Percentiles rank a stretch among this genome's conserved stretches.
phyloP scores from a whole-genome alignment of 2,113 vertebrate genomes.

The Xenus cinereus region DNA sequence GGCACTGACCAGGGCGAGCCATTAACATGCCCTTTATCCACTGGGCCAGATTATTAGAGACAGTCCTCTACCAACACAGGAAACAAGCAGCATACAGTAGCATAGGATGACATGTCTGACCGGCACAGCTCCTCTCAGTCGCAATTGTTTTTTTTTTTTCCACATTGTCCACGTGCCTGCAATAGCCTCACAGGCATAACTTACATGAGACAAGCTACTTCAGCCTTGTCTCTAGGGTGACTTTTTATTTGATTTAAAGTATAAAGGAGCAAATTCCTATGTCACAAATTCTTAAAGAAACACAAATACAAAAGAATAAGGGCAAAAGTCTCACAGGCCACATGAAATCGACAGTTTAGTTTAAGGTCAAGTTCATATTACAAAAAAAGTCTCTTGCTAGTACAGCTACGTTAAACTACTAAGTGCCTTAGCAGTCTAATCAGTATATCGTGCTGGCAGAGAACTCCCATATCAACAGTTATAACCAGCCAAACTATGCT shows the following conservation, averaged over 20 bases:
- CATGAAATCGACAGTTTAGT: not conserved
- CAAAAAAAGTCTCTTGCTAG: not conserved
- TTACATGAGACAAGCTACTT: not conserved
- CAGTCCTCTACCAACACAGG: not conserved
- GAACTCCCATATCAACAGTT: not conserved
- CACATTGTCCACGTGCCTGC: not conserved
- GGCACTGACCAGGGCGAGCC: not conserved
- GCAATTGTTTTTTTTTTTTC: accelerated
- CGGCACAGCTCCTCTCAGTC: not conserved
- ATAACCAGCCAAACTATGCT: not conserved
- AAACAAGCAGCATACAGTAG: not conserved
- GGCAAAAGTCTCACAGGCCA: not conserved
- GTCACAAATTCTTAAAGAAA: not conserved
- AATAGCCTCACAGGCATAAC: not conserved
- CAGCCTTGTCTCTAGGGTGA: not conserved
- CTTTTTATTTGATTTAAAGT: not conserved
- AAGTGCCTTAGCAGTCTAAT: not conserved
- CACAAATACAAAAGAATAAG: not conserved
- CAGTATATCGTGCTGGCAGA: not conserved
- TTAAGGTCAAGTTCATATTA: not conserved
- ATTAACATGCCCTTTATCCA: not conserved
- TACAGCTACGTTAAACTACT: not conserved
- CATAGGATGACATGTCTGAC: accelerated
- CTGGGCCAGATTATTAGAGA: not conserved
- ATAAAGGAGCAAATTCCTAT: not conserved